Evolutionary conservation across 2,113 vertebrate genomes (phyloP).

Genomic region (Podarcis raffonei): DNA sequence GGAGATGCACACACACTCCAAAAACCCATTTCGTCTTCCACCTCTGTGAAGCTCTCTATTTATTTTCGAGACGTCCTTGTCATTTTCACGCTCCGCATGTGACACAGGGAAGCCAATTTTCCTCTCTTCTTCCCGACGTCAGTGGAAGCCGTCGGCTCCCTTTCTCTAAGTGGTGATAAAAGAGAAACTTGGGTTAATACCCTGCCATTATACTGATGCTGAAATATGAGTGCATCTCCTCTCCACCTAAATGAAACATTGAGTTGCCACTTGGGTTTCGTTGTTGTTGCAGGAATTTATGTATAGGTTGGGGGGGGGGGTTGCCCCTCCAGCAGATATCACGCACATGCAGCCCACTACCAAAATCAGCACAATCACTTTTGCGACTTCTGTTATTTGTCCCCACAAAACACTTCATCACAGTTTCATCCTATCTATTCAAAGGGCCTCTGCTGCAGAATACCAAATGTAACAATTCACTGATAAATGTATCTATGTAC

Average conservation of each 20-base stretch:
- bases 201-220: neutral
- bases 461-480: no score
- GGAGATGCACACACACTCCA: neutral
- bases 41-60: neutral
- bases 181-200: neutral
- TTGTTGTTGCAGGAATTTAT: no score
- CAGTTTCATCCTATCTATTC: no score
- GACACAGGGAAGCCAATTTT: constrained; percentile 2
- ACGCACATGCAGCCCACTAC: no score
- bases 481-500: no score
- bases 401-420: no score
- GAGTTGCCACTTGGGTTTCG: no score
- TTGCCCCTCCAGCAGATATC: no score
- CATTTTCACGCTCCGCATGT: neutral
- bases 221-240: neutral
- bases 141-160: neutral
- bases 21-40: neutral
- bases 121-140: neutral
- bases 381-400: no score
- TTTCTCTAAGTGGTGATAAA: neutral
- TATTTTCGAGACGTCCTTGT: constrained; percentile 6
- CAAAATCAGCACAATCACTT: no score
- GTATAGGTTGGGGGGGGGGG: no score
- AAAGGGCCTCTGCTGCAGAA: no score
- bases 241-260: neutral